These are phyloP conservation scores for Apotomis turbidana DNA, from an alignment of 2,888 invertebrate genomes.

Conservation along the genomic window DNA sequence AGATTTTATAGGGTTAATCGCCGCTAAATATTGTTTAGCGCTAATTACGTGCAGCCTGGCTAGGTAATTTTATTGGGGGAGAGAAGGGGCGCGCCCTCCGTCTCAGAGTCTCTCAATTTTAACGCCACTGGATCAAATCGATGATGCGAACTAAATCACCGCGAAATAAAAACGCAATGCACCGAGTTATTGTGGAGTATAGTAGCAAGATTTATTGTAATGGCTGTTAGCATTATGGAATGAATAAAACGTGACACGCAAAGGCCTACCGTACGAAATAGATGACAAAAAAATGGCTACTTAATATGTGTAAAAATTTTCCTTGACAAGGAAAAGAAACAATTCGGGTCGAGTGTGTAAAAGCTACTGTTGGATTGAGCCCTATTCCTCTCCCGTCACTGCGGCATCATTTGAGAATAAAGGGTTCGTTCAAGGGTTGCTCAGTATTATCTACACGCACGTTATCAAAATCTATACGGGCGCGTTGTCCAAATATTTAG, in stretches of 20 bases:
- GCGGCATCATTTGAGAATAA: neutral
- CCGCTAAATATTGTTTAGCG: slow-evolving; percentile 72
- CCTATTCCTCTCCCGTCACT: neutral
- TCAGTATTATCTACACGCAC: neutral
- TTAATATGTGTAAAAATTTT: slow-evolving; percentile 7
- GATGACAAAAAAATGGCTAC: slow-evolving; percentile 25
- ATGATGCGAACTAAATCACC: slow-evolving; percentile 45
- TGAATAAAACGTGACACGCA: slow-evolving; percentile 34
- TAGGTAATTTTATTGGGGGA: slow-evolving; percentile 56
- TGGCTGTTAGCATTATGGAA: slow-evolving; percentile 34
- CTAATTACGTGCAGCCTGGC: slow-evolving; percentile 70
- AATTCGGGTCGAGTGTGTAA: neutral
- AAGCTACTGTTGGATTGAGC: neutral
- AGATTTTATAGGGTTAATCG: slow-evolving; percentile 71
- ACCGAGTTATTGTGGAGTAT: slow-evolving; percentile 47
- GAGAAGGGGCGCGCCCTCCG: slow-evolving; percentile 46
- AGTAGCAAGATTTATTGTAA: slow-evolving; percentile 43
- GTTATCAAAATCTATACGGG: neutral
- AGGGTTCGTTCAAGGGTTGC: neutral
- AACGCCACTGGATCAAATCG: slow-evolving; percentile 42
- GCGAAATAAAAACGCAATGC: slow-evolving; percentile 51
- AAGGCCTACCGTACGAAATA: slow-evolving; percentile 30
- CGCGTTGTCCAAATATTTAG: neutral
- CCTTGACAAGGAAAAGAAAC: neutral
- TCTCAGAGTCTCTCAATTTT: slow-evolving; percentile 36